Evolutionary conservation across 1,140 invertebrate genomes (phyloP), one percentile per base, ranked within the genome.

Genomic region (Arctopsyche grandis): DNA sequence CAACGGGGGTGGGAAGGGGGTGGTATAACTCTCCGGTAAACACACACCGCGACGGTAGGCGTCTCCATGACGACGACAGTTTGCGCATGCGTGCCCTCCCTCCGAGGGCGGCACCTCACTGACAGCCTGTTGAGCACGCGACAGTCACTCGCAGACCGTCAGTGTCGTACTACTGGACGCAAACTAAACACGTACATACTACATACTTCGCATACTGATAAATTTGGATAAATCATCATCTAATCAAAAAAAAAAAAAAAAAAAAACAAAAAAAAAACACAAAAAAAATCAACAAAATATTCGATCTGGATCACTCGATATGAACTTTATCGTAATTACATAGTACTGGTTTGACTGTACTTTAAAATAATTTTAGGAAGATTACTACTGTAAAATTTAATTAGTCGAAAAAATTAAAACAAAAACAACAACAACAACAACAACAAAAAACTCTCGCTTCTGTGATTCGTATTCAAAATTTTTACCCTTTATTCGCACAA

Each of bases 101-200:
- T 48, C 70, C 22, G 70, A 16, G 74, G 77, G 77, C 74, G 82
- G 86, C 84, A 66, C 86, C 87, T 84, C 85, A 85, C 69, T 75
- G 79, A 79, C 85, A 85, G 86, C 87, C 88, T 89, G 88, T 89
- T 88, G 87, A 87, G 86, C 74, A 14, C 43, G 66, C 58, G 77
- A 80, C 81, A 82, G 82, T 81, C 79, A 77, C 74, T 71, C 63
- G 14, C 52, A 77, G 81, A 75, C 71, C 79, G 80, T 70, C 81
- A 71, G 77, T 82, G 79, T 58, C 56, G 73, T 69, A 66, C 81
- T 76, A 80, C 81, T 82, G 84, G 84, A 85, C 84, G 16, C 74
- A 38, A 14, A 69, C 14, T 16, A 46, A 5, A 46, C 44, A 46
- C 44, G 12, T 46, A 46, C 12, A 46, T 46, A 46, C 12, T 46